Evolutionary conservation across 1,140 invertebrate species (phyloP).

Genomic region (Aphis gossypii): DNA sequence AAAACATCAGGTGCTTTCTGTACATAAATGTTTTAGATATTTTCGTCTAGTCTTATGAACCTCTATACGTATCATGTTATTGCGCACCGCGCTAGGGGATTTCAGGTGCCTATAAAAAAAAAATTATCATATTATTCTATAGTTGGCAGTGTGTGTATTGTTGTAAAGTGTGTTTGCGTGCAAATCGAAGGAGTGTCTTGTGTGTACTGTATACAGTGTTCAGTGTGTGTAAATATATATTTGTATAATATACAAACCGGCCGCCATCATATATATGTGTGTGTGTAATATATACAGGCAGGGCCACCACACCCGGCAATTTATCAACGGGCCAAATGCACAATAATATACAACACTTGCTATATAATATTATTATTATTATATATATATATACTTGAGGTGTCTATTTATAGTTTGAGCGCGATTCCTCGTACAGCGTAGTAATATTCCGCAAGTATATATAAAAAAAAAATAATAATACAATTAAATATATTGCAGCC

Average conservation of each 20-base stretch:
- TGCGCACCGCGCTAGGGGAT: neutral
- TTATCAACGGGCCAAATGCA: constrained; percentile 42
- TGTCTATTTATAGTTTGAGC: constrained; percentile 36
- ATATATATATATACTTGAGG: neutral
- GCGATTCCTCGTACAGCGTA: neutral
- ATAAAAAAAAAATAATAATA: neutral
- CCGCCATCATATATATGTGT: neutral
- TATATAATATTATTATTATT: neutral
- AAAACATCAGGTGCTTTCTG: neutral
- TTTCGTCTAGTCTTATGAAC: neutral
- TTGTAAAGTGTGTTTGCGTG: neutral
- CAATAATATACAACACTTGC: neutral
- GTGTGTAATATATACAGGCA: constrained; percentile 19
- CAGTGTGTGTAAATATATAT: neutral
- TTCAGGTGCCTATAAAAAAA: neutral
- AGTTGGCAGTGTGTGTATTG: neutral
- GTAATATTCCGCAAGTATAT: neutral
- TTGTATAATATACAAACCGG: neutral
- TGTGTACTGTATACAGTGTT: neutral
- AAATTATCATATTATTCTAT: neutral
- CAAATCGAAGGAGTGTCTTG: constrained; percentile 4
- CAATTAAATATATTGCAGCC: neutral
- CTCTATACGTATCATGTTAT: neutral
- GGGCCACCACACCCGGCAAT: constrained; percentile 38
- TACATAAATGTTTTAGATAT: neutral